Percentiles rank a stretch among this genome's conserved stretches.
Evolutionary conservation across 1,140 invertebrate genomes (phyloP).

Genomic region (Drosophila azteca): DNA sequence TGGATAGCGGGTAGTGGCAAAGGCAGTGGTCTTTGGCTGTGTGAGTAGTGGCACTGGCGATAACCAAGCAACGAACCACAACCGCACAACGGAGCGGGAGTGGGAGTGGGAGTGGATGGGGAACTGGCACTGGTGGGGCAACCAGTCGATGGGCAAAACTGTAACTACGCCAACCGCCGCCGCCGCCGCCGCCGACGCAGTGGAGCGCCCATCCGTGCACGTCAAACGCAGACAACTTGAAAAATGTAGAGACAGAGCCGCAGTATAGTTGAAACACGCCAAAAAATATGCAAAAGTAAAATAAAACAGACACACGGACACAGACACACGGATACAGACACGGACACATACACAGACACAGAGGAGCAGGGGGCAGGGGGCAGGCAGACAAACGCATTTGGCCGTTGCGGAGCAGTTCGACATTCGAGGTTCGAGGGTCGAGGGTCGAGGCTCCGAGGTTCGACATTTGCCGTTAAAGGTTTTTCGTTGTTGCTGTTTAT

Average conservation of each 20-base stretch:
- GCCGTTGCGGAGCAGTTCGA: conserved; percentile 51
- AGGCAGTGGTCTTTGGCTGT: conserved; percentile 45
- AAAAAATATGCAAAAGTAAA: conserved; percentile 83
- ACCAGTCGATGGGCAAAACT: conserved; percentile 56
- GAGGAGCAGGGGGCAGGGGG: background rate
- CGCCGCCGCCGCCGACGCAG: conserved; percentile 60
- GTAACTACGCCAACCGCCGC: conserved; percentile 73
- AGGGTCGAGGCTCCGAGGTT: conserved; percentile 25
- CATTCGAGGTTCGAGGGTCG: conserved; percentile 40
- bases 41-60: conserved; percentile 64
- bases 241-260: conserved; percentile 81
- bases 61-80: conserved; percentile 81
- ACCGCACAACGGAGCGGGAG: conserved; percentile 44
- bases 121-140: conserved; percentile 1
- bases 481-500: conserved; percentile 59
- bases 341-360: background rate
- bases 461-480: conserved; percentile 78
- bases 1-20: conserved; percentile 3
- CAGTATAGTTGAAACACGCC: conserved; percentile 80
- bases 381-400: conserved; percentile 63
- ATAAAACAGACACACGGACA: conserved; percentile 67
- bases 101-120: background rate
- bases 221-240: conserved; percentile 82
- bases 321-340: too few relatives aligned
- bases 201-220: conserved; percentile 77